Evolutionary conservation across 1,140 invertebrate genomes (phyloP).

Genomic region (Atopsyche davidsoni): DNA sequence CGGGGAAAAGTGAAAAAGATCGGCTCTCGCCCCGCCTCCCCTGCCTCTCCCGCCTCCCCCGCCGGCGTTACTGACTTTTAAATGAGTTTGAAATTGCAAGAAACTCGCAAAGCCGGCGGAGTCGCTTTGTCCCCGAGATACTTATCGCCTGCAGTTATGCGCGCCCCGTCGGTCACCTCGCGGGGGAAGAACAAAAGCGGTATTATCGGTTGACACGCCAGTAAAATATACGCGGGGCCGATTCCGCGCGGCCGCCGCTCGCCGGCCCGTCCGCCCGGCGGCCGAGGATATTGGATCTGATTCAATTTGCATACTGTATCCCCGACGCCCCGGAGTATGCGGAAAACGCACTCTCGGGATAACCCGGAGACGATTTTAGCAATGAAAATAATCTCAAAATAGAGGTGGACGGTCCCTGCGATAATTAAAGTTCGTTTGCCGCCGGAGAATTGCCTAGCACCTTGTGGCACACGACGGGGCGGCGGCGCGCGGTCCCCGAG

Average conservation of each 20-base stretch:
- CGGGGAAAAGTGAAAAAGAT: too few relatives aligned
- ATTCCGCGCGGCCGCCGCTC: background rate
- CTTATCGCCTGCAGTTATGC: slow-evolving; percentile 23
- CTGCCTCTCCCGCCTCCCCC: background rate
- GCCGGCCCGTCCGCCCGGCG: background rate
- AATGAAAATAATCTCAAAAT: too few relatives aligned
- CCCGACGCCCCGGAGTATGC: too few relatives aligned
- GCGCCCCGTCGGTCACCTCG: slow-evolving; percentile 17
- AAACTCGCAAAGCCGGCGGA: background rate
- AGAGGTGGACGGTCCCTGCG: too few relatives aligned
- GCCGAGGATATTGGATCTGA: background rate
- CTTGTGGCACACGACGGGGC: too few relatives aligned
- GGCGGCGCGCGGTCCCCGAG: too few relatives aligned
- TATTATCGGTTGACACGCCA: slow-evolving; percentile 23
- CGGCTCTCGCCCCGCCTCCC: too few relatives aligned
- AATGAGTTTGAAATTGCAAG: background rate
- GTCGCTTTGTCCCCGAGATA: slow-evolving; percentile 22
- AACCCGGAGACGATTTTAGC: too few relatives aligned
- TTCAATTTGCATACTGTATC: too few relatives aligned
- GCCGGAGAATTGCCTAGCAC: too few relatives aligned
- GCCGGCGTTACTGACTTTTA: background rate
- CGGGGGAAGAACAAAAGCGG: slow-evolving; percentile 20
- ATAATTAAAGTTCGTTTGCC: too few relatives aligned
- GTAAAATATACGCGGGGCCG: slow-evolving; percentile 10
- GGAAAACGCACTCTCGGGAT: too few relatives aligned